Evolutionary conservation across 2,888 invertebrate genomes (phyloP), one percentile per base, ranked within the genome.

Genomic region (Malthinus flaveolus): DNA sequence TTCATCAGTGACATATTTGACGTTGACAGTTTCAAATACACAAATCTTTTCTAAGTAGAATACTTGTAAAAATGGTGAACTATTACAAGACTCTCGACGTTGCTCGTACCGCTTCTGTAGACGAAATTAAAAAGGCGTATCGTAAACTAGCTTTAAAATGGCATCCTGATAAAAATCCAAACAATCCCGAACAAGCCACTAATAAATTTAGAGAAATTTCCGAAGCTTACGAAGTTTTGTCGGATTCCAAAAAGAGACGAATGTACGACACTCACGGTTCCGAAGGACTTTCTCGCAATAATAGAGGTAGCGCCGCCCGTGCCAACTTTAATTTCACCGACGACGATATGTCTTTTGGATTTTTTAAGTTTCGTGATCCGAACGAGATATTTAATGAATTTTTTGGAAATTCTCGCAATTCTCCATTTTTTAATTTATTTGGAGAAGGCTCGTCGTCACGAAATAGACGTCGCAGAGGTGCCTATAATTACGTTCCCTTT

Each of bases 131-230:
- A 34, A 15, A 10, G 10, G 37, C 54, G 72, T 98, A 98, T 81
- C 89, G 97, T 79, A 95, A 94, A 83, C 83, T 97, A 77, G 99
- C 99, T 51, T 81, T 99, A 66, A 95, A 93, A 87, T 99, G 98
- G 97, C 99, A 99, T 81, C 98, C 98, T 32, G 98, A 99, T 84
- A 99, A 99, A 82, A 99, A 99, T 81, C 96, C 95, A 52, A 92
- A 96, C 69, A 94, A 94, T 79, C 87, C 94, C 77, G 97, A 97
- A 57, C 96, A 96, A 79, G 91, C 99, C 12, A 98, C 95, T 75
- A 91, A 86, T 78, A 90, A 87, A 76, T 99, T 99, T 81, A 97
- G 97, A 81, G 95, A 97, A 83, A 95, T 99, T 72, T 96, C 97
- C 46, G 97, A 99, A 79, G 98, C 99, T 13, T 99, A 99, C 80